Evolutionary conservation across 2,888 invertebrate genomes (phyloP).

Genomic region (Ectemnius continuus): DNA sequence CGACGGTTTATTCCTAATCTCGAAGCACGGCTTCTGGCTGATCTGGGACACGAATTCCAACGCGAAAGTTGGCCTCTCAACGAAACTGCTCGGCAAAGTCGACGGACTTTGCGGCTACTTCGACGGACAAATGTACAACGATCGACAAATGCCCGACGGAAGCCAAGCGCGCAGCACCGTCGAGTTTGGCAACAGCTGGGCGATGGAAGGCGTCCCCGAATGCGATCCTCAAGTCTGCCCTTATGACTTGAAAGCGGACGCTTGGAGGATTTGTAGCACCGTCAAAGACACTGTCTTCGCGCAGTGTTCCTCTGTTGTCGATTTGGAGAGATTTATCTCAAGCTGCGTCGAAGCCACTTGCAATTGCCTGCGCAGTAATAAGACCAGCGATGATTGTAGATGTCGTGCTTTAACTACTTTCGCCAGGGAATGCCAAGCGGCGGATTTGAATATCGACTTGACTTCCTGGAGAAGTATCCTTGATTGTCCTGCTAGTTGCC

Average conservation of each 20-base stretch:
- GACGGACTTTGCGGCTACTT: conserved; percentile 90
- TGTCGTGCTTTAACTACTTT: conserved; percentile 85
- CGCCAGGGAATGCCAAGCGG: conserved; percentile 86
- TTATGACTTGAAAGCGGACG: conserved; percentile 81
- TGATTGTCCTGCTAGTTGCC: conserved; percentile 86
- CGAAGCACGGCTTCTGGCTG: conserved; percentile 86
- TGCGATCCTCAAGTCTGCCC: conserved; percentile 81
- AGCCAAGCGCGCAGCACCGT: conserved; percentile 81
- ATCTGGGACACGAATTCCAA: conserved; percentile 85
- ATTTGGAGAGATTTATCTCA: conserved; percentile 85
- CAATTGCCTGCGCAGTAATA: conserved; percentile 82
- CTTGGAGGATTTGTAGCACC: conserved; percentile 84
- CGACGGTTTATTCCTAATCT: conserved; percentile 84
- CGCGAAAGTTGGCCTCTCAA: conserved; percentile 85
- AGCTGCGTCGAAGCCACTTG: conserved; percentile 88
- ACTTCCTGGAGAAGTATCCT: conserved; percentile 85
- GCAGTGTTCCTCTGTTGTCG: conserved; percentile 82
- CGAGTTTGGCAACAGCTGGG: conserved; percentile 89
- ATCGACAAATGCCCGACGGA: conserved; percentile 86
- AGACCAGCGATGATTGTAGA: conserved; percentile 80
- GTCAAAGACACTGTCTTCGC: conserved; percentile 85
- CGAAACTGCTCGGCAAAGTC: conserved; percentile 82
- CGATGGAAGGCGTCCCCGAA: conserved; percentile 76
- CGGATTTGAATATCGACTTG: conserved; percentile 82
- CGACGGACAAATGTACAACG: conserved; percentile 84